Evolutionary conservation across 2,797 vertebrate genomes (phyloP).

Genomic region (Anguilla anguilla): DNA sequence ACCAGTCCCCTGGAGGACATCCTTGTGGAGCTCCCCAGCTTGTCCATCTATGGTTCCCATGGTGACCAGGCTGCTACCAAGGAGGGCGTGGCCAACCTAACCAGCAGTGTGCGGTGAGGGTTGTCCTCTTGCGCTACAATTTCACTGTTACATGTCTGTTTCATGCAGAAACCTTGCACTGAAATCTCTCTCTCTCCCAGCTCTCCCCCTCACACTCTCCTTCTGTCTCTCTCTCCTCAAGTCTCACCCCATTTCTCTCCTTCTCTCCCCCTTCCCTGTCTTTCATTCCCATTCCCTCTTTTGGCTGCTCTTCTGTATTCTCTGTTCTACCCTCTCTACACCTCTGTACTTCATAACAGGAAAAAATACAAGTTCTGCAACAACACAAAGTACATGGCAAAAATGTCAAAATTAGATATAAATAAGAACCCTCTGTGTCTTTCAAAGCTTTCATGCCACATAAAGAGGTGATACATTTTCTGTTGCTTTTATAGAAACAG

Average conservation of each 20-base stretch:
- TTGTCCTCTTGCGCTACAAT: neutral
- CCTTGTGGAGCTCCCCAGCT: conserved; percentile 80
- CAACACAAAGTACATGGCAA: too few species aligned
- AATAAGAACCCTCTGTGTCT: too few species aligned
- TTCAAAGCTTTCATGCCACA: too few species aligned
- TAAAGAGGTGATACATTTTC: too few species aligned
- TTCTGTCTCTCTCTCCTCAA: neutral
- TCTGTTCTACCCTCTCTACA: too few species aligned
- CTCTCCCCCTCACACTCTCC: neutral
- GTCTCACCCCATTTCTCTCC: neutral
- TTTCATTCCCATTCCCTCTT: neutral
- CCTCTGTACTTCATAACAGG: too few species aligned
- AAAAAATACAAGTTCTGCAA: too few species aligned
- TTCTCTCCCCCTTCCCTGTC: neutral
- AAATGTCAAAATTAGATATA: too few species aligned
- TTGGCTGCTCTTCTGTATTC: too few species aligned
- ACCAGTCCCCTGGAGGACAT: conserved; percentile 79
- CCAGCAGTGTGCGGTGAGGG: conserved; percentile 19
- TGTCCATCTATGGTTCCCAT: conserved; percentile 77
- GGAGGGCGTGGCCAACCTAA: conserved; percentile 20
- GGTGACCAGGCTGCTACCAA: conserved; percentile 52
- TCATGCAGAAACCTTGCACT: neutral
- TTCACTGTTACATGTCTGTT: neutral
- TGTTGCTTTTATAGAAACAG: neutral
- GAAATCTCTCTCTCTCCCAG: neutral